Evolutionary conservation across 2,113 vertebrate genomes (phyloP).

Genomic region (Motacilla tschutschensis): DNA sequence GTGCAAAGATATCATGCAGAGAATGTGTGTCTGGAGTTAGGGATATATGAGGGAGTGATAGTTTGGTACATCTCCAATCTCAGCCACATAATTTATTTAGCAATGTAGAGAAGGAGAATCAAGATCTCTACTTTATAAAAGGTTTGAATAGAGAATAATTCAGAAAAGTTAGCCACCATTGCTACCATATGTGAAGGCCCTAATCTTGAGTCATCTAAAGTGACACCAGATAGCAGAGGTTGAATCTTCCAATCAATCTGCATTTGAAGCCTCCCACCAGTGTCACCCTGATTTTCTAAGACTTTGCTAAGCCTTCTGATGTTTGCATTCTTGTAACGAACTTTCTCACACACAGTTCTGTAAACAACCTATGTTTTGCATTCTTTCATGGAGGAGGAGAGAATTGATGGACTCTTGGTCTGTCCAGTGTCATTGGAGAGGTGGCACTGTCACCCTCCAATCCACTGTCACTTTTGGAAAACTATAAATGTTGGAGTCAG

Average conservation of each 20-base stretch:
- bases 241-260: background rate
- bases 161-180: background rate
- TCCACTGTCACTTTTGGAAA: no score
- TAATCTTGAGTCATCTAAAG: background rate
- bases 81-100: background rate
- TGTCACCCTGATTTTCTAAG: no score
- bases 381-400: no score
- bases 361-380: no score
- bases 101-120: background rate
- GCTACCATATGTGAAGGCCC: accelerated
- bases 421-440: no score
- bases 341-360: no score
- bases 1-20: background rate
- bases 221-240: background rate
- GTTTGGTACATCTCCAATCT: background rate
- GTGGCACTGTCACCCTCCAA: no score
- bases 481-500: no score
- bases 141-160: background rate
- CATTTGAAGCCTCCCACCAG: background rate
- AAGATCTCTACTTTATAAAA: background rate
- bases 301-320: no score
- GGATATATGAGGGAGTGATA: background rate
- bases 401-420: no score
- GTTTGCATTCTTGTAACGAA: no score
- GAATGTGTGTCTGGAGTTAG: background rate